phyloP scores from a whole-genome alignment of 2,113 vertebrate species.

The Ellobius talpinus region DNA sequence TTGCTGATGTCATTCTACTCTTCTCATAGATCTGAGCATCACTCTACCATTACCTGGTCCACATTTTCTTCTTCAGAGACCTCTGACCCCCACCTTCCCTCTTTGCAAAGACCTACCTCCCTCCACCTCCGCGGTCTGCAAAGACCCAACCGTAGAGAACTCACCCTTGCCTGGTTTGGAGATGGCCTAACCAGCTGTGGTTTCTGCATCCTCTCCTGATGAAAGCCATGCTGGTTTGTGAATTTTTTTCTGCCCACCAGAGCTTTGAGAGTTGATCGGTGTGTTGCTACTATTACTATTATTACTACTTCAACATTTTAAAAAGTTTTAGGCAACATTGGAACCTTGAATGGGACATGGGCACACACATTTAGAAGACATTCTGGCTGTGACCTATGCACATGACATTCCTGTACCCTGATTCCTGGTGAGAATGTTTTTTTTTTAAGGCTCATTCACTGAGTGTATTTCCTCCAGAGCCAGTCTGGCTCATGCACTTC shows the following conservation, averaged over 20 bases:
- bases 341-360: background rate
- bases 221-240: background rate
- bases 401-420: fast-evolving
- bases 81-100: background rate
- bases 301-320: background rate
- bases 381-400: background rate
- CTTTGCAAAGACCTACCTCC: no score
- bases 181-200: background rate
- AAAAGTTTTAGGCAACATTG: background rate
- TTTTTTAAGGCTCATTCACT: background rate
- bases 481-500: background rate
- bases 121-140: background rate
- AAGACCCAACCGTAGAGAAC: background rate
- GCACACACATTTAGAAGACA: background rate
- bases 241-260: background rate
- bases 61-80: background rate
- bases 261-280: background rate
- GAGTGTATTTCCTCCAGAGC: background rate
- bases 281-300: background rate
- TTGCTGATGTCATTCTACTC: background rate
- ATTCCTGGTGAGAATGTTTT: background rate
- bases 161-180: no score
- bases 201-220: background rate
- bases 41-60: background rate
- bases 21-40: background rate